Evolutionary conservation across 2,888 invertebrate species (phyloP).

Genomic region (Drosophila pullipes): DNA sequence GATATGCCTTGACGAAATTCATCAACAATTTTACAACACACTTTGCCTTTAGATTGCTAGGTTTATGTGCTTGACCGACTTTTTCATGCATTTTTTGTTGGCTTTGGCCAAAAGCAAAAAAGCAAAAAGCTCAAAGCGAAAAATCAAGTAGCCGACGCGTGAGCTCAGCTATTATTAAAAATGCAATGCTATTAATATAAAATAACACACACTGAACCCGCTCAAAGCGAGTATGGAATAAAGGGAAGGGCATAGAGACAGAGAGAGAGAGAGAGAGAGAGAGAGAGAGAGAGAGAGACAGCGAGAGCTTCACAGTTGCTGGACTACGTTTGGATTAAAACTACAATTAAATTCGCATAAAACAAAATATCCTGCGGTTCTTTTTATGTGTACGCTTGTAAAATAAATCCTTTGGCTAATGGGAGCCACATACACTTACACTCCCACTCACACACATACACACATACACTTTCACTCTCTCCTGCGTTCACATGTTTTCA

Average conservation of each 20-base stretch:
- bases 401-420: slow-evolving; percentile 79
- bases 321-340: slow-evolving; percentile 69
- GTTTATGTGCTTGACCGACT: slow-evolving; percentile 49
- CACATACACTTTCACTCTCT: slow-evolving; percentile 7
- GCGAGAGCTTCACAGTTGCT: slow-evolving; percentile 4
- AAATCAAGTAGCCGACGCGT: slow-evolving; percentile 50
- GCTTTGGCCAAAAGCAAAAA: slow-evolving; percentile 20
- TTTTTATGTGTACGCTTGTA: slow-evolving; percentile 73
- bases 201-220: slow-evolving; percentile 32
- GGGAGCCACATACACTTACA: slow-evolving; percentile 49
- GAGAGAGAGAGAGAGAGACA: neutral
- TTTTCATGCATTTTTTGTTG: slow-evolving; percentile 25
- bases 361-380: slow-evolving; percentile 81
- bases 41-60: slow-evolving; percentile 3
- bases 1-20: neutral
- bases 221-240: slow-evolving; percentile 8
- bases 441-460: slow-evolving; percentile 12
- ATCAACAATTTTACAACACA: neutral
- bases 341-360: slow-evolving; percentile 83
- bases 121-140: slow-evolving; percentile 26
- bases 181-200: slow-evolving; percentile 56
- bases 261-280: neutral
- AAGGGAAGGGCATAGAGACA: neutral
- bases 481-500: slow-evolving; percentile 42
- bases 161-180: slow-evolving; percentile 51